Evolutionary conservation across 2,113 vertebrate species (phyloP).

Genomic region (Oostethus manadensis): DNA sequence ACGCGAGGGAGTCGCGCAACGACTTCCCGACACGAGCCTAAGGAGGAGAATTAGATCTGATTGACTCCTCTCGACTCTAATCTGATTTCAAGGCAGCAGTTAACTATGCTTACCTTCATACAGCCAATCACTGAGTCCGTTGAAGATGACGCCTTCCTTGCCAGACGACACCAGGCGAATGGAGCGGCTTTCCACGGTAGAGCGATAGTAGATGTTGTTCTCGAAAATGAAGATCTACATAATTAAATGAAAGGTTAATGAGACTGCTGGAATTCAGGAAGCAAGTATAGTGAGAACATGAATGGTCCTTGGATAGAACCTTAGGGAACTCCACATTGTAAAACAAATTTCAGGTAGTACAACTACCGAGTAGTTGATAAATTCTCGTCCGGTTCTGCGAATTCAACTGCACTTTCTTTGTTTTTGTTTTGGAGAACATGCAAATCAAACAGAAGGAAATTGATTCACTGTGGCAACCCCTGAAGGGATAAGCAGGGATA

Average conservation of each 20-base stretch:
- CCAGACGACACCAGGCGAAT: conserved; percentile 94
- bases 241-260: background rate
- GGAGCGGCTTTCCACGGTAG: conserved; percentile 87
- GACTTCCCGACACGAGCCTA: no score
- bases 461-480: no score
- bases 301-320: background rate
- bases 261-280: background rate
- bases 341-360: background rate
- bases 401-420: no score
- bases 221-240: conserved; percentile 95
- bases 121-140: conserved; percentile 94
- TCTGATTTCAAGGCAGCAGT: background rate
- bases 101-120: conserved; percentile 85
- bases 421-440: no score
- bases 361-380: no score
- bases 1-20: conserved; percentile 8
- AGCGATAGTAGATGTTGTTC: conserved; percentile 98
- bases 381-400: background rate
- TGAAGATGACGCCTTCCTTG: conserved; percentile 93
- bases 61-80: background rate
- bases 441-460: no score
- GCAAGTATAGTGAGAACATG: background rate
- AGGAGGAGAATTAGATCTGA: background rate
- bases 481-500: no score
- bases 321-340: background rate